Percentiles rank a stretch among this genome's conserved stretches.
Conservation (phyloP, 2,113 vertebrate genomes). For the Grantiella picta region DNA sequence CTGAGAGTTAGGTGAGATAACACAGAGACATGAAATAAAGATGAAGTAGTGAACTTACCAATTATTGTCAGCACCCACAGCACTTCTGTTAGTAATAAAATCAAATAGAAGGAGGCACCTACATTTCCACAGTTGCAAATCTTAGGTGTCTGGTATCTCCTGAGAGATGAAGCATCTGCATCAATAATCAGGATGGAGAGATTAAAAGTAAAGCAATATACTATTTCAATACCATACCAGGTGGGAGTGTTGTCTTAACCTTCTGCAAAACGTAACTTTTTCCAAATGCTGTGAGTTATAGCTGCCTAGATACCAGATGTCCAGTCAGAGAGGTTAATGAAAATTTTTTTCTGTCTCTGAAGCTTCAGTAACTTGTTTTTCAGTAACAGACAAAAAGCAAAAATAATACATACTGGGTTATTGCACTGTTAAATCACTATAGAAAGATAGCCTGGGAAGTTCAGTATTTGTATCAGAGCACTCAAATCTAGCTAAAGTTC, state of each 20-base stretch:
- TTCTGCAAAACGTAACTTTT: neutral
- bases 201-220: neutral
- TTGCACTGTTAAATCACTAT: neutral
- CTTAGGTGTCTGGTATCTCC: neutral
- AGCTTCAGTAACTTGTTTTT: neutral
- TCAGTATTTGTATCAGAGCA: neutral
- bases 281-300: neutral
- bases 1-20: neutral
- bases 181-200: neutral
- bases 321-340: constrained; percentile 22
- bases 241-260: neutral
- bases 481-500: neutral
- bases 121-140: neutral
- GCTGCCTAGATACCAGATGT: neutral
- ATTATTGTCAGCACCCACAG: neutral
- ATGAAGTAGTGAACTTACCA: neutral
- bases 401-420: neutral
- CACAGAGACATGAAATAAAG: neutral
- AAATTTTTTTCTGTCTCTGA: neutral
- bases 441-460: neutral
- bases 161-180: neutral
- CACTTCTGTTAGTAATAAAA: neutral
- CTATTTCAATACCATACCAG: neutral
- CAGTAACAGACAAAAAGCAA: neutral
- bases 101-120: neutral